Evolutionary conservation across 2,888 invertebrate genomes (phyloP).

Genomic region (Ormia ochracea): DNA sequence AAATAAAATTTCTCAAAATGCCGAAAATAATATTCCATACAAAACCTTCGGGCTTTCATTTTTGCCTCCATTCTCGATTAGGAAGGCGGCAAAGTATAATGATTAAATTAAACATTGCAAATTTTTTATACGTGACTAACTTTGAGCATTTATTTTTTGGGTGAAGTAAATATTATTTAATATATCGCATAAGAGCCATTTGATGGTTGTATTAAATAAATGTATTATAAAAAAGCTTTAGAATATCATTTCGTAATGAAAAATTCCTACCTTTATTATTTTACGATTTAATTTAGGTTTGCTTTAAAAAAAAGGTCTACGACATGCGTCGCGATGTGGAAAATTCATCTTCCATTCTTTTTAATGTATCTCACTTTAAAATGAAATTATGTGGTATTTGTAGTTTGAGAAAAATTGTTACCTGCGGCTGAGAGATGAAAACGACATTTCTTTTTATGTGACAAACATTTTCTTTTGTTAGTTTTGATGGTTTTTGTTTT

Average conservation of each 20-base stretch:
- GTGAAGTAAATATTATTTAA: no score
- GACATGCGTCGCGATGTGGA: not conserved
- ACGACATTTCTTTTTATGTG: not conserved
- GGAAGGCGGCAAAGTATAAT: no score
- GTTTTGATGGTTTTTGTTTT: conserved; percentile 18
- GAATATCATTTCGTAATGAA: not conserved
- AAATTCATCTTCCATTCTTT: not conserved
- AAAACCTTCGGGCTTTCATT: no score
- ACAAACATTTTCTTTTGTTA: conserved; percentile 17
- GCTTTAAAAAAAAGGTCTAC: not conserved
- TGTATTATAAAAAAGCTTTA: not conserved
- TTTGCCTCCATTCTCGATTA: no score
- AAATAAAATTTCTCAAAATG: no score
- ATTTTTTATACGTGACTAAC: no score
- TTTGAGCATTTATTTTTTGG: no score
- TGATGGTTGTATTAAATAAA: no score
- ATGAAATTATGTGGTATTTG: conserved; percentile 43
- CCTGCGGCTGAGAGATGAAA: not conserved
- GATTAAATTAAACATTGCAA: no score
- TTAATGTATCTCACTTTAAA: not conserved
- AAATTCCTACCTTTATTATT: not conserved
- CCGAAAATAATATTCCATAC: no score
- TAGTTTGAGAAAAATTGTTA: conserved; percentile 20
- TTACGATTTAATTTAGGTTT: not conserved
- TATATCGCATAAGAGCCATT: no score